A percentile compares a stretch with the other conserved stretches of the same genome.
Conservation (phyloP, 2,888 invertebrate genomes). For the Xylophagus ater region DNA sequence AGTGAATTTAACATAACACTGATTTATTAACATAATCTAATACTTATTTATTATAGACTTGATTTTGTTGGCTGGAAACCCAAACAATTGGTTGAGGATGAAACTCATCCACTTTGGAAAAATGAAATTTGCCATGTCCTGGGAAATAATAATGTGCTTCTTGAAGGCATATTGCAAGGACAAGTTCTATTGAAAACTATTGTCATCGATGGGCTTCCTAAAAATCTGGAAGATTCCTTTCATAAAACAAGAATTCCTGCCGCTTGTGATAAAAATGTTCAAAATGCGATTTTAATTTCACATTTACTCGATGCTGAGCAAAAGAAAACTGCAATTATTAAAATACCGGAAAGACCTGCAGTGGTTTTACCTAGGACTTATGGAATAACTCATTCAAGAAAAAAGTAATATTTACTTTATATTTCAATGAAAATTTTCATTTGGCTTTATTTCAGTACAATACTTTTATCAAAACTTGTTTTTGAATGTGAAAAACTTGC, state of each 20-base stretch:
- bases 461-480: conserved; percentile 53
- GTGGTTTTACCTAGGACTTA: conserved; percentile 59
- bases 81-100: conserved; percentile 39
- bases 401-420: conserved; percentile 45
- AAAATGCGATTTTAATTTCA: conserved; percentile 51
- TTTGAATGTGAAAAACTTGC: conserved; percentile 55
- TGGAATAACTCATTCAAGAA: conserved; percentile 60
- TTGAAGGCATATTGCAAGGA: conserved; percentile 67
- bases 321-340: conserved; percentile 60
- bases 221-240: conserved; percentile 44
- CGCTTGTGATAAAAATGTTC: conserved; percentile 47
- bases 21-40: neutral
- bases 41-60: conserved; percentile 25
- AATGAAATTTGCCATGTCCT: conserved; percentile 48
- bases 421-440: conserved; percentile 1
- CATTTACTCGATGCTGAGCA: conserved; percentile 70
- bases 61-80: conserved; percentile 19
- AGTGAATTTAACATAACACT: conserved; percentile 15
- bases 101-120: conserved; percentile 56
- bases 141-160: conserved; percentile 49
- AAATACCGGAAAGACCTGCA: conserved; percentile 58
- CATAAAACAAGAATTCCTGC: conserved; percentile 41
- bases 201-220: conserved; percentile 50
- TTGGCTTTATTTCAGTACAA: conserved; percentile 44
- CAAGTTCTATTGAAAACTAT: conserved; percentile 71